Conservation (phyloP, 2,888 invertebrate species). For the Lasioglossum marginatum region DNA sequence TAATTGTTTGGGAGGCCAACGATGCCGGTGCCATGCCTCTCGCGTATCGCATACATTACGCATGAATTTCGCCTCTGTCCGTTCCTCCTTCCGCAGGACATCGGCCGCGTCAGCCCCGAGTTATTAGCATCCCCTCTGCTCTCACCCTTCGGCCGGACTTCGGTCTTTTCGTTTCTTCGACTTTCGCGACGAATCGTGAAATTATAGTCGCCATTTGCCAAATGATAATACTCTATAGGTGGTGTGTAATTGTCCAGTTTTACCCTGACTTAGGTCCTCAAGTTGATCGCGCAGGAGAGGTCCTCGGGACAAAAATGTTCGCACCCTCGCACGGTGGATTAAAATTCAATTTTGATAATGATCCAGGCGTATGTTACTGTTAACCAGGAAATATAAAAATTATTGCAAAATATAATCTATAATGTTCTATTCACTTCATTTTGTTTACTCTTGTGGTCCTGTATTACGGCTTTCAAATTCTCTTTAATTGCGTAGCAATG, state of each 20-base stretch:
- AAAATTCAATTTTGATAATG: too few relatives aligned
- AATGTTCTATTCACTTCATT: too few relatives aligned
- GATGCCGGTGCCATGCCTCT: conserved; percentile 58
- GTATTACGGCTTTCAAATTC: too few relatives aligned
- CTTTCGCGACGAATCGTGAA: conserved; percentile 3
- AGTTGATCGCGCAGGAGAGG: neutral
- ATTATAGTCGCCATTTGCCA: neutral
- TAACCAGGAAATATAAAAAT: too few relatives aligned
- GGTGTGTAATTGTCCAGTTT: neutral
- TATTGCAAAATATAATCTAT: too few relatives aligned
- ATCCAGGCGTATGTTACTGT: too few relatives aligned
- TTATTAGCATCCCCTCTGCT: conserved; percentile 60
- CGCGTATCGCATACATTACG: conserved; percentile 71
- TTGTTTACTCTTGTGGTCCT: too few relatives aligned
- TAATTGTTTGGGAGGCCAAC: conserved; percentile 81
- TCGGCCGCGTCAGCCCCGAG: conserved; percentile 53
- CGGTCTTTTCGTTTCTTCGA: conserved; percentile 18
- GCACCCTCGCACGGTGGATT: too few relatives aligned
- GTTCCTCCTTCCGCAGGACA: conserved; percentile 60
- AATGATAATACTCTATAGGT: neutral
- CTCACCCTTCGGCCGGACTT: conserved; percentile 2
- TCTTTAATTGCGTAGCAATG: too few relatives aligned
- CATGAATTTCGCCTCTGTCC: conserved; percentile 71
- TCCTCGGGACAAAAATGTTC: too few relatives aligned
- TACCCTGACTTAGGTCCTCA: neutral